Percentiles rank a stretch among this genome's conserved stretches.
phyloP scores from a whole-genome alignment of 1,140 invertebrate species.

The Leguminivora glycinivorella region DNA sequence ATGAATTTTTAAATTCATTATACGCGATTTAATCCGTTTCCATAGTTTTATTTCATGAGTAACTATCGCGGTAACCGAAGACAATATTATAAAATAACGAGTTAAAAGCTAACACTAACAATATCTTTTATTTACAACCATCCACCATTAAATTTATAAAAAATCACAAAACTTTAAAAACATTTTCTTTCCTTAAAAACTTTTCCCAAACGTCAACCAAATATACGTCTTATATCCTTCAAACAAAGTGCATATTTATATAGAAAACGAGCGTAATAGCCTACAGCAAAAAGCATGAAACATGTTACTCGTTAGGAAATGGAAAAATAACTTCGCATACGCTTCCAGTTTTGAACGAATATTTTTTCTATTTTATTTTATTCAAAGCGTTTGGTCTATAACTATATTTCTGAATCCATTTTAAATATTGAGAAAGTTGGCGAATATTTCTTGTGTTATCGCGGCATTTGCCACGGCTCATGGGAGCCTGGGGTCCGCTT shows the following conservation, averaged over 20 bases:
- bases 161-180: not conserved
- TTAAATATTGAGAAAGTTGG: too few species aligned
- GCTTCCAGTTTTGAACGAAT: not conserved
- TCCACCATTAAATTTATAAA: not conserved
- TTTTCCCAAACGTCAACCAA: not conserved
- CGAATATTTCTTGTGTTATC: too few species aligned
- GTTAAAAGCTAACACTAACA: too few species aligned
- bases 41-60: too few species aligned
- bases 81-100: too few species aligned
- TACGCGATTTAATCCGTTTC: too few species aligned
- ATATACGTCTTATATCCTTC: not conserved
- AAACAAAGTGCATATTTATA: not conserved
- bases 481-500: too few species aligned
- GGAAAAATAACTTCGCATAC: not conserved
- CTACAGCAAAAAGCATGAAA: not conserved
- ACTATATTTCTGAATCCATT: not conserved
- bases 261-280: not conserved
- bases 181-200: not conserved
- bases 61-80: too few species aligned
- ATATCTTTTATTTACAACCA: not conserved
- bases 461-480: too few species aligned
- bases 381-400: not conserved
- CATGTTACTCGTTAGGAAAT: constrained; percentile 1
- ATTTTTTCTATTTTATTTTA: not conserved
- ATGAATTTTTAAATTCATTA: too few species aligned